Evolutionary conservation across 2,797 vertebrate species (phyloP).

Genomic region (Delichon dasypus): DNA sequence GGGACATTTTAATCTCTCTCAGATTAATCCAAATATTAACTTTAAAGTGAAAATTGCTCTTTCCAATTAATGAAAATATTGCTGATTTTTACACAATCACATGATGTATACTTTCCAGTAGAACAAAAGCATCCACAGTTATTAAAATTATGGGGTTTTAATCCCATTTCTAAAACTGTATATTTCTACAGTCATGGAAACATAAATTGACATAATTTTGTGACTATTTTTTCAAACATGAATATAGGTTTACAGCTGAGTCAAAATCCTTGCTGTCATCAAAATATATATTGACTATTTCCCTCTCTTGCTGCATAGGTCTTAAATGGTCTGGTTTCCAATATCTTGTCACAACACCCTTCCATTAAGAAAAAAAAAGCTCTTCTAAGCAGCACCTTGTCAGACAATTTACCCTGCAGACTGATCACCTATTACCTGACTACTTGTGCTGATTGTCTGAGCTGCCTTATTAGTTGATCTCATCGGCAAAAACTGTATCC

Average conservation of each 20-base stretch:
- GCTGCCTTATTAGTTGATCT: neutral
- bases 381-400: neutral
- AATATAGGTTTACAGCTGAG: neutral
- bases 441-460: neutral
- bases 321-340: neutral
- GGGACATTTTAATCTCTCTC: neutral
- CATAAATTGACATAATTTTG: neutral
- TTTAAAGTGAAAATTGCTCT: neutral
- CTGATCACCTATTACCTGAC: neutral
- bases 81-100: neutral
- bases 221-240: neutral
- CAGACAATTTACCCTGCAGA: neutral
- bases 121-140: neutral
- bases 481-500: neutral
- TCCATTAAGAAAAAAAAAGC: neutral
- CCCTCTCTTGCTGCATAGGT: neutral
- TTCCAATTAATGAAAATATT: neutral
- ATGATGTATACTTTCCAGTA: accelerated
- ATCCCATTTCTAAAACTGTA: accelerated
- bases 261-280: neutral
- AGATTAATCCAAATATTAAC: neutral
- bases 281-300: neutral
- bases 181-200: neutral
- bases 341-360: neutral
- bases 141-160: neutral